Percentiles rank a stretch among this genome's conserved stretches.
phyloP scores from a whole-genome alignment of 23 tunicate genomes.

The Diplosoma virens region DNA sequence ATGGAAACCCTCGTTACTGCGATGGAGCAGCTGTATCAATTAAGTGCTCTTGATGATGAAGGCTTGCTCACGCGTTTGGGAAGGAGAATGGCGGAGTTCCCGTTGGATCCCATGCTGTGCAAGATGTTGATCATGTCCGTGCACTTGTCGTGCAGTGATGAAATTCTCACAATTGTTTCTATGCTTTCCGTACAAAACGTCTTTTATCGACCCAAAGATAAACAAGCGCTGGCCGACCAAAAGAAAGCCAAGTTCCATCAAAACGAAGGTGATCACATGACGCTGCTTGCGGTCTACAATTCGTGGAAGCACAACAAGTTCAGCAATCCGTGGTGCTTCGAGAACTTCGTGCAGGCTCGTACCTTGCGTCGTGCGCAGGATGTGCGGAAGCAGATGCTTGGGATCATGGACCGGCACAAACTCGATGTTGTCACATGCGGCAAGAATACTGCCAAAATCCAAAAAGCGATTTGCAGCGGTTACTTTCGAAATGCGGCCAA shows the following conservation, averaged over 20 bases:
- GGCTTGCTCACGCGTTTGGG: constrained; percentile 92
- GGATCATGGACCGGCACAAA: constrained; percentile 98
- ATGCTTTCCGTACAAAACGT: constrained; percentile 95
- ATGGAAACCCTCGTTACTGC: constrained; percentile 96
- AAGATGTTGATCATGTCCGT: constrained; percentile 99
- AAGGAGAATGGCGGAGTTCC: constrained; percentile 99
- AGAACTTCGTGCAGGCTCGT: constrained; percentile 95
- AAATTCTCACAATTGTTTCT: constrained; percentile 91
- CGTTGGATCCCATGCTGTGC: constrained; percentile 96
- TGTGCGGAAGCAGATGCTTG: constrained; percentile 97
- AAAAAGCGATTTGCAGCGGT: constrained; percentile 95
- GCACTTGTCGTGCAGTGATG: constrained; percentile 88
- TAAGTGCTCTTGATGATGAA: constrained; percentile 98
- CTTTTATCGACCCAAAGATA: constrained; percentile 98
- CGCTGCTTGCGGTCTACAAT: constrained; percentile 90
- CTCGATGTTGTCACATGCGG: constrained; percentile 92
- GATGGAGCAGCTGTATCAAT: constrained; percentile 92
- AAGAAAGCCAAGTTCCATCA: constrained; percentile 95
- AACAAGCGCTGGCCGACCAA: constrained; percentile 95
- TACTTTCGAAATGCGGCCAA: constrained; percentile 95
- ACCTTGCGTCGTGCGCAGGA: constrained; percentile 95
- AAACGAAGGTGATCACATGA: constrained; percentile 90
- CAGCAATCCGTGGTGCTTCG: constrained; percentile 97
- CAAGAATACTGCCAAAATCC: constrained; percentile 88
- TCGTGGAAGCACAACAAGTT: constrained; percentile 98